These are phyloP conservation scores for Agrilus mali DNA, from an alignment of 2,888 invertebrate genomes.

Conservation along the genomic window DNA sequence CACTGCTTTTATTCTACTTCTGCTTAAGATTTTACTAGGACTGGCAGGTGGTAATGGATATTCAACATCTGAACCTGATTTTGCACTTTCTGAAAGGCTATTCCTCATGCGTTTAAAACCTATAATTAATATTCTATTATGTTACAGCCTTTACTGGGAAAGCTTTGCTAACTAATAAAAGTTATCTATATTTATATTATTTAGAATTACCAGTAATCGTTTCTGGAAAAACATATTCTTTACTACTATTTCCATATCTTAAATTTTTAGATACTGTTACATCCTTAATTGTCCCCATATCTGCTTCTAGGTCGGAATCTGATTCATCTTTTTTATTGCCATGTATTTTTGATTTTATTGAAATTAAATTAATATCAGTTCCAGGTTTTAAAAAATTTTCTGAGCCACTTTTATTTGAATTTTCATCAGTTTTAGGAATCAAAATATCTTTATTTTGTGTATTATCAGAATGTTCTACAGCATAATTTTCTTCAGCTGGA, in stretches of 20 bases:
- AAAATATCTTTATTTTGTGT: neutral
- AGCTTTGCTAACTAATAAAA: too few relatives aligned
- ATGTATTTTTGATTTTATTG: constrained; percentile 10
- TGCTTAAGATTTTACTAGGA: constrained; percentile 43
- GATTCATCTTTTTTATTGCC: neutral
- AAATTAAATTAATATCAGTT: constrained; percentile 16
- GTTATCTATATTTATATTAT: too few relatives aligned
- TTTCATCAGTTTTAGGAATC: constrained; percentile 13
- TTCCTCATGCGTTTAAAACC: too few relatives aligned
- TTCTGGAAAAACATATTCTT: neutral
- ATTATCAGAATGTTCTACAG: too few relatives aligned
- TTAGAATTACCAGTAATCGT: neutral
- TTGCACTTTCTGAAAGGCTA: constrained; percentile 1
- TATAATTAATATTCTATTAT: too few relatives aligned
- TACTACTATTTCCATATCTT: neutral
- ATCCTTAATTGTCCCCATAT: neutral
- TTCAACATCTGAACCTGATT: constrained; percentile 18
- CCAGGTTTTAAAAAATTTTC: constrained; percentile 21
- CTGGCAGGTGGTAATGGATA: constrained; percentile 36
- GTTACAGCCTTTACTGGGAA: too few relatives aligned
- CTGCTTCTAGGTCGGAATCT: neutral
- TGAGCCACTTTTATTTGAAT: constrained; percentile 14
- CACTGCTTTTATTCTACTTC: constrained; percentile 54
- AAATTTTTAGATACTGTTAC: neutral
- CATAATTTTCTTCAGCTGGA: too few relatives aligned